These are phyloP conservation scores for Tetrax tetrax DNA, from an alignment of 2,113 vertebrate species.

Conservation along the genomic window DNA sequence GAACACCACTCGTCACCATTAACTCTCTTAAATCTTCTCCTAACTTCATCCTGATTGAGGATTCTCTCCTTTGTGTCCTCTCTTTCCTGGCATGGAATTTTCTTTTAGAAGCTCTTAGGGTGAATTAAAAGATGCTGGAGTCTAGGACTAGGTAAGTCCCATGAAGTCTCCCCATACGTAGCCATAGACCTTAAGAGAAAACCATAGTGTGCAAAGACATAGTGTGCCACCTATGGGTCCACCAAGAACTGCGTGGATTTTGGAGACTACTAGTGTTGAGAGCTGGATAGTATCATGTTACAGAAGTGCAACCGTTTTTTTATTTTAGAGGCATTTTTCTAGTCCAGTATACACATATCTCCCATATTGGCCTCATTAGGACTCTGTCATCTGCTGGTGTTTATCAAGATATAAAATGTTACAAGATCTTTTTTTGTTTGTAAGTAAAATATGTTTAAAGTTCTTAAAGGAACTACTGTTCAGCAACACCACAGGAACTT, in stretches of 20 bases:
- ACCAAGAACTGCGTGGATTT: not conserved
- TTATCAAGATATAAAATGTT: not conserved
- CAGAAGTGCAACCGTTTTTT: not conserved
- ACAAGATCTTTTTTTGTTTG: not conserved
- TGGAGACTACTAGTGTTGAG: not conserved
- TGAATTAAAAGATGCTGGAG: not conserved
- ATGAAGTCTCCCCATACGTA: not conserved
- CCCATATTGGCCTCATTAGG: not conserved
- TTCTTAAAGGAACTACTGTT: not conserved
- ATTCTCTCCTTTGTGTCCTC: not conserved
- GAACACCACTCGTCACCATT: not conserved
- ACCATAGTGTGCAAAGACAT: not conserved
- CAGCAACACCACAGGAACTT: not conserved
- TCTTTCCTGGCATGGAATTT: not conserved
- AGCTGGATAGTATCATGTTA: not conserved
- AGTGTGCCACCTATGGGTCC: not conserved
- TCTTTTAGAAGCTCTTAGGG: not conserved
- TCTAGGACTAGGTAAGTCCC: not conserved
- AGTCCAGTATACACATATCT: not conserved
- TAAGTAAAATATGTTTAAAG: not conserved
- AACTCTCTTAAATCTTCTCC: not conserved
- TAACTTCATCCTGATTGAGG: not conserved
- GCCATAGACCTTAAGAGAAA: not conserved
- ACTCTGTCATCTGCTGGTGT: not conserved
- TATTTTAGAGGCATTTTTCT: not conserved